Conservation (phyloP, 2,113 vertebrate genomes). For the Arothron firmamentum region DNA sequence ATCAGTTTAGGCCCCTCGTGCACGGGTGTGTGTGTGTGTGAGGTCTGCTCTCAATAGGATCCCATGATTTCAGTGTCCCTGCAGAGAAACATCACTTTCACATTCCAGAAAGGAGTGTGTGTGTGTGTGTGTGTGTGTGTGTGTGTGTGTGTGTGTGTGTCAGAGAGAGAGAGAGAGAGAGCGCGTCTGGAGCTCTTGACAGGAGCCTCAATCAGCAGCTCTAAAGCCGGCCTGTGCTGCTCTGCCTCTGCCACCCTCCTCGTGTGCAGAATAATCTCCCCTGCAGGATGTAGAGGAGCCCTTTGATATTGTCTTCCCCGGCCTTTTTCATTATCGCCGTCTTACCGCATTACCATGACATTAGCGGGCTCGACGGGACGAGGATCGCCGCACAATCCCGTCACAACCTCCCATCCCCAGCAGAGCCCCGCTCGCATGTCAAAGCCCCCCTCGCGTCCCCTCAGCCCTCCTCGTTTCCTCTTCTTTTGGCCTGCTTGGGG, state of each 20-base stretch:
- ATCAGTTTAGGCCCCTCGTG: too few relatives aligned
- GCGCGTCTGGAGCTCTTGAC: constrained; percentile 62
- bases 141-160: constrained; percentile 13
- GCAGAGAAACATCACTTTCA: background rate
- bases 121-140: too few relatives aligned
- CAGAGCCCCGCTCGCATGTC: constrained; percentile 61
- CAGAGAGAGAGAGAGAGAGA: constrained; percentile 51
- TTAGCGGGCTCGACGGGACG: constrained; percentile 85
- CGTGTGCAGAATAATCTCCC: constrained; percentile 70
- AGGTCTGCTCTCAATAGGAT: too few relatives aligned
- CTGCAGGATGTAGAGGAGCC: constrained; percentile 93
- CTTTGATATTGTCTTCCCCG: constrained; percentile 98
- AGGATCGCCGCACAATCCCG: constrained; percentile 91
- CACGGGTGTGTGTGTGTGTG: too few relatives aligned
- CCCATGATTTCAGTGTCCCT: too few relatives aligned
- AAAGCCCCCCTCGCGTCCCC: constrained; percentile 60
- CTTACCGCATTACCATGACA: constrained; percentile 96
- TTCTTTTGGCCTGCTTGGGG: constrained; percentile 30
- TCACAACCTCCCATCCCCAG: constrained; percentile 82
- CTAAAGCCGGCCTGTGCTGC: constrained; percentile 68
- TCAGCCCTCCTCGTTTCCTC: constrained; percentile 47
- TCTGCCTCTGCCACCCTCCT: constrained; percentile 58
- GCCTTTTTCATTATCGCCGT: constrained; percentile 98
- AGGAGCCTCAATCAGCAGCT: constrained; percentile 73
- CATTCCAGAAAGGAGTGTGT: too few relatives aligned